Evolutionary conservation across 2,888 invertebrate genomes (phyloP).

Genomic region (Lochmaea capreae): DNA sequence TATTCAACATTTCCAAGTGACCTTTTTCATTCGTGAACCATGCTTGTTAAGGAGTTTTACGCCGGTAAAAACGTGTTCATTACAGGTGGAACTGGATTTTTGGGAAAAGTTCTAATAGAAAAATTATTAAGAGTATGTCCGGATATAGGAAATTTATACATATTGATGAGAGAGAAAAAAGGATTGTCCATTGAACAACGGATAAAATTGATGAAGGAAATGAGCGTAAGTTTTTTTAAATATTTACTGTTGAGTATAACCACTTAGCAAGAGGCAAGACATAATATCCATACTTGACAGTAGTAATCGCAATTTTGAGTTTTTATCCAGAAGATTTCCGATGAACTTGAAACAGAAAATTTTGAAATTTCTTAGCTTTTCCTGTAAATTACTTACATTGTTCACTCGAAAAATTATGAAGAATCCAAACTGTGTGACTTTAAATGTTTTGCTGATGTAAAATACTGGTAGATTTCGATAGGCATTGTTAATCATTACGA

Average conservation of each 20-base stretch:
- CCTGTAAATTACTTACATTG: no score
- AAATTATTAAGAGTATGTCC: slow-evolving; percentile 88
- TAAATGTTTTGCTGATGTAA: no score
- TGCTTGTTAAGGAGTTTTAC: slow-evolving; percentile 75
- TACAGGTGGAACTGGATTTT: slow-evolving; percentile 89
- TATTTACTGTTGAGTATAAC: neutral
- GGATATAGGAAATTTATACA: slow-evolving; percentile 77
- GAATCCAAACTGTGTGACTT: no score
- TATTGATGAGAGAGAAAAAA: slow-evolving; percentile 80
- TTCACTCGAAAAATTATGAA: no score
- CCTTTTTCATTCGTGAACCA: slow-evolving; percentile 25
- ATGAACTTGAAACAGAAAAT: no score
- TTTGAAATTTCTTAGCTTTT: no score
- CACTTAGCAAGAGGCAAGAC: neutral
- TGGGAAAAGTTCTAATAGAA: slow-evolving; percentile 91
- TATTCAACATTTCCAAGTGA: neutral
- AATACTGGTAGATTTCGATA: no score
- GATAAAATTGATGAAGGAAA: slow-evolving; percentile 58
- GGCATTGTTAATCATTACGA: no score
- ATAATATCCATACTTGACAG: neutral
- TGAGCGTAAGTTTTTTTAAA: slow-evolving; percentile 6
- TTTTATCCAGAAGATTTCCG: no score
- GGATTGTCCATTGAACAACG: slow-evolving; percentile 75
- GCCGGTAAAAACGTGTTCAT: slow-evolving; percentile 79
- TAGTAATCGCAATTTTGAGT: no score